Evolutionary conservation across 2,797 vertebrate genomes (phyloP), one percentile per base, ranked within the genome.

Genomic region (Darevskia mixta): DNA sequence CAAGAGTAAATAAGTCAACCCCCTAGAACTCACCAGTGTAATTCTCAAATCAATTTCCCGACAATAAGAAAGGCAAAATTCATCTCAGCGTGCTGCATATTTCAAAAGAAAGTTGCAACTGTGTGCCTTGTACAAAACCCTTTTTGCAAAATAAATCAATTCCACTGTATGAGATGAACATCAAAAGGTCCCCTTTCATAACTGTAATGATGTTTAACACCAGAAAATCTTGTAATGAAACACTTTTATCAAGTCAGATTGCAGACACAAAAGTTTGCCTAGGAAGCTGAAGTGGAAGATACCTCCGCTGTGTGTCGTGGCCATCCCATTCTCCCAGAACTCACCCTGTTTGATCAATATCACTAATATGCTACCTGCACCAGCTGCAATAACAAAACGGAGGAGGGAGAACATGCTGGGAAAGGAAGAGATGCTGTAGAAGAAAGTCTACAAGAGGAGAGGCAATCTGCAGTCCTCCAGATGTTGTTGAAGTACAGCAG

Each of bases 1-100:
- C 32, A 25, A 83, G 25, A 90, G 76, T 92, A 91, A 95, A 92
- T 90, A 81, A 82, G 89, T 86, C 85, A 94, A 75, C 25, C 82
- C 4, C 32, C 88, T 86, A 88, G 49, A 85, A 58, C 66, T 90
- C 35, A 91, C 84, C 86, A 89, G 82, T 88, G 83, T 23, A 90
- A 41, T 87, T 87, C 87, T 61, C 91, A n/a, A 93, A 94, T 88
- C 35, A 91, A 92, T 87, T 94, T 94, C n/a, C 86, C 76, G 88
- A 88, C 25, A 90, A 90, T 90, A 90, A 88, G 83, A 88, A 15
- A 89, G 55, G 25, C 84, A 93, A 91, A 94, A 15, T 80, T 93
- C 76, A 90, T 79, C 41, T 88, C 4, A 79, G 72, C 71, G 61
- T 67, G 73, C 58, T 84, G 66, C 13, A 90, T 69, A 86, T 91